Base-by-base conservation (phyloP, 2,888 invertebrate genomes). In the Parthenolecanium corni region DNA sequence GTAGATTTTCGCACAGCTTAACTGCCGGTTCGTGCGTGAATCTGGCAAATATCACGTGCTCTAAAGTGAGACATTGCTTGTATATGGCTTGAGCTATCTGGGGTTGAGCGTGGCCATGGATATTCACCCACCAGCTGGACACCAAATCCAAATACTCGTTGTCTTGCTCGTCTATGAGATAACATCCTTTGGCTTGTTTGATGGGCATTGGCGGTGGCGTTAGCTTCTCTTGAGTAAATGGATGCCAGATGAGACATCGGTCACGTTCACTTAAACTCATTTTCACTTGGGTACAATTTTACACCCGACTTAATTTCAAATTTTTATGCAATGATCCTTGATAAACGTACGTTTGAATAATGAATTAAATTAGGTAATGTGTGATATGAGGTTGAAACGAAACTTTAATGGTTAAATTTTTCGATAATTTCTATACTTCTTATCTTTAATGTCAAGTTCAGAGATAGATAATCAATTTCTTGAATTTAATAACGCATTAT, bases 1-100 rank as follows among this genome's bases (percentile, higher is more conserved):
- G 44, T 16, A 65, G 21, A 16, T 36, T 38, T 9, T 52, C 52
- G 52, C 65, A 65, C n/a, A 65, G 31, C 6, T n/a, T 44, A 14
- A 65, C 44, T 9, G 65, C 65, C 3, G 65, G 56, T 24, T 58
- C 52, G 38, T 65, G 65, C 14, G 65, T 65, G 36, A 65, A 58
- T 21, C 62, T 62, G 38, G 58, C 65, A 24, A 65, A 65, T 36
- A 65, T 65, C 3, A 65, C 62, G 54, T 65, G 65, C n/a, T 58
- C 57, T 11, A 65, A 14, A 12, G n/a, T 52, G 11, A 23, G 2
- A 12, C 57, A 40, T 24, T 65, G 65, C 12, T 53, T 20, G 47
- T 42, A 52, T 23, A 62, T 62, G 16, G 62, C 62, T 38, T 49
- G 46, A 18, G 62, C 56, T 24, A 64, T 64, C 11, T 24, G 14